These are phyloP conservation scores for Leptosomus discolor DNA, from an alignment of 2,113 vertebrate genomes.

Conservation along the genomic window DNA sequence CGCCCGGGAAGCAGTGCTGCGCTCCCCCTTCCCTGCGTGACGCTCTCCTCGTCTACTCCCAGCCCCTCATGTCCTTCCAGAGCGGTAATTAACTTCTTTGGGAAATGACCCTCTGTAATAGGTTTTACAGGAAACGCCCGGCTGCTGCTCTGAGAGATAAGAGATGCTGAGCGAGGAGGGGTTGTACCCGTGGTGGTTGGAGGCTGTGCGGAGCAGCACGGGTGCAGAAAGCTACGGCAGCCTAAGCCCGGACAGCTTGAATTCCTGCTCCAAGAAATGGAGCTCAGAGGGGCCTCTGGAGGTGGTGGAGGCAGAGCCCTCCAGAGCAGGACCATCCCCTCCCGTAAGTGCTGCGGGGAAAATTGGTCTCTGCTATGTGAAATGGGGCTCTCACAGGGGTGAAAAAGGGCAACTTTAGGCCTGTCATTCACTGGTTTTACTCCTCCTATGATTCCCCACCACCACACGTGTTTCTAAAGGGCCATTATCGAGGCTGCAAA, in stretches of 20 bases:
- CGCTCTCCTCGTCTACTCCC: not conserved
- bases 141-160: constrained; percentile 7
- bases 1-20: not conserved
- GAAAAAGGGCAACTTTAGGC: not conserved
- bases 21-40: accelerated
- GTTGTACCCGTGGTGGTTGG: not conserved
- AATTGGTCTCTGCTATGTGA: accelerated
- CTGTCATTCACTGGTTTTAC: accelerated
- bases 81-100: not conserved
- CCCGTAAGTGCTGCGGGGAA: accelerated
- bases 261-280: not conserved
- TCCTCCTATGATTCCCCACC: not conserved
- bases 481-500: accelerated
- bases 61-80: not conserved
- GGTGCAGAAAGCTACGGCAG: not conserved
- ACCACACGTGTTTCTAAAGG: not conserved
- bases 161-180: not conserved
- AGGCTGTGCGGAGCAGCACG: not conserved
- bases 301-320: not conserved
- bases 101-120: accelerated
- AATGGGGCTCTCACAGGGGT: accelerated
- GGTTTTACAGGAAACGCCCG: not conserved
- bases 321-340: no score
- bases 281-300: accelerated
- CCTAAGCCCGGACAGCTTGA: not conserved